Percentiles rank a stretch among this genome's conserved stretches.
phyloP scores from a whole-genome alignment of 2,797 vertebrate genomes.

The Sebastes diploproa region DNA sequence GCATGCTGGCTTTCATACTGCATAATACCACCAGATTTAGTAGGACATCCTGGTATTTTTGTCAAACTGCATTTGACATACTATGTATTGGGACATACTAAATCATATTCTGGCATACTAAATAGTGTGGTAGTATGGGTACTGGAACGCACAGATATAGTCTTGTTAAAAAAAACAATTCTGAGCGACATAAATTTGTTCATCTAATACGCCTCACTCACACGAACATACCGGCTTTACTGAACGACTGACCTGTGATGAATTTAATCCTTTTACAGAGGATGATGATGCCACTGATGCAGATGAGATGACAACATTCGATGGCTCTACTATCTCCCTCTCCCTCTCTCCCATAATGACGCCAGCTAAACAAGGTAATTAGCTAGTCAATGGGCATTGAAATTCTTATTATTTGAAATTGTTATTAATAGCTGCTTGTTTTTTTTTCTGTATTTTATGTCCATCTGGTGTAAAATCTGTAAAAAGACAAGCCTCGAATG shows the following conservation, averaged over 20 bases:
- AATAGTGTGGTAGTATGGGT: not conserved
- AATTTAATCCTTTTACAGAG: constrained; percentile 58
- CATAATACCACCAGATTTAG: fast-evolving
- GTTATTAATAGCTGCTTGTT: not conserved
- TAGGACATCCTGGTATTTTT: not conserved
- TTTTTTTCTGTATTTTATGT: not conserved
- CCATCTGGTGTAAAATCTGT: not conserved
- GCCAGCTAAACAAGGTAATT: constrained; percentile 87
- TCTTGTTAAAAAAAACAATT: not conserved
- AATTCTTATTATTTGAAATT: not conserved
- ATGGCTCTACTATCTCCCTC: constrained; percentile 89
- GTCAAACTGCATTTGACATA: not conserved
- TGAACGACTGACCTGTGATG: constrained; percentile 4
- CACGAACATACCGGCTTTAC: not conserved
- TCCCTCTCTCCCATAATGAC: constrained; percentile 92
- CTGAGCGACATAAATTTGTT: not conserved
- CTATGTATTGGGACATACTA: not conserved
- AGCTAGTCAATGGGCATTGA: not conserved
- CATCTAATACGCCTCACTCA: not conserved
- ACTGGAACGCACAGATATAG: not conserved
- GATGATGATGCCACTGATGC: constrained; percentile 79
- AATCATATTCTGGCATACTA: not conserved
- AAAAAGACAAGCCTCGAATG: not conserved
- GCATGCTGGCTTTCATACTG: not conserved
- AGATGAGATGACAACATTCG: constrained; percentile 82